Evolutionary conservation across 2,797 vertebrate genomes (phyloP).

Genomic region (Sebastes minor): DNA sequence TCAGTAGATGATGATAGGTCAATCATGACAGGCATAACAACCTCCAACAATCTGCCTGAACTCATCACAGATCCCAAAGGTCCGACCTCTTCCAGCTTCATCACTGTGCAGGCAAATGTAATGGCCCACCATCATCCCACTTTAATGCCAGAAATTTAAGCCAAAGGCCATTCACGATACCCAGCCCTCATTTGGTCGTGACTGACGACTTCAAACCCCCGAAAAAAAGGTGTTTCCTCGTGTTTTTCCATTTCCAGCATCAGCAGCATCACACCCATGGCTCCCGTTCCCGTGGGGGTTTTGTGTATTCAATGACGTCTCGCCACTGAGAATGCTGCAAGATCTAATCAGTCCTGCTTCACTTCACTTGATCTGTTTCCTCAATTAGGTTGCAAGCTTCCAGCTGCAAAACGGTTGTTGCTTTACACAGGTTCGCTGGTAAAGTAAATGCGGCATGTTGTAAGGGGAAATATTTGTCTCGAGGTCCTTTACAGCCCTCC

Average conservation of each 20-base stretch:
- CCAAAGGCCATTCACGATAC: background rate
- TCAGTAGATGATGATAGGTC: background rate
- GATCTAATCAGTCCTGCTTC: constrained; percentile 72
- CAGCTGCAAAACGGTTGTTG: constrained; percentile 55
- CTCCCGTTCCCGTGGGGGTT: constrained; percentile 23
- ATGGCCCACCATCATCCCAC: background rate
- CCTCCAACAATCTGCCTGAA: background rate
- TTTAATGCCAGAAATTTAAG: background rate
- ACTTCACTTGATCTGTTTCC: constrained; percentile 65
- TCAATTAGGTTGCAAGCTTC: constrained; percentile 59
- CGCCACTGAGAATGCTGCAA: constrained; percentile 47
- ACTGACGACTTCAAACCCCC: constrained; percentile 21
- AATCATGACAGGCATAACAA: constrained; percentile 16
- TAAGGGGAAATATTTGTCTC: constrained; percentile 50
- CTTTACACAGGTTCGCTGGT: constrained; percentile 53
- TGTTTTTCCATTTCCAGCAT: constrained; percentile 38
- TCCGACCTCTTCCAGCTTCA: constrained; percentile 4
- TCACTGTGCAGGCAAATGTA: background rate
- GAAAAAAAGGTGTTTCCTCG: constrained; percentile 30
- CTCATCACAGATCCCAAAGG: constrained; percentile 14
- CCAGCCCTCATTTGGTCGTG: constrained; percentile 3
- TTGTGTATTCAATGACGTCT: constrained; percentile 59
- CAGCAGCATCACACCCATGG: constrained; percentile 9
- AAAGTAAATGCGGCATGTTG: constrained; percentile 42
- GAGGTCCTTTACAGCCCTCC: constrained; percentile 1